phyloP scores from a whole-genome alignment of 1,140 invertebrate genomes.

The Cydia splendana region DNA sequence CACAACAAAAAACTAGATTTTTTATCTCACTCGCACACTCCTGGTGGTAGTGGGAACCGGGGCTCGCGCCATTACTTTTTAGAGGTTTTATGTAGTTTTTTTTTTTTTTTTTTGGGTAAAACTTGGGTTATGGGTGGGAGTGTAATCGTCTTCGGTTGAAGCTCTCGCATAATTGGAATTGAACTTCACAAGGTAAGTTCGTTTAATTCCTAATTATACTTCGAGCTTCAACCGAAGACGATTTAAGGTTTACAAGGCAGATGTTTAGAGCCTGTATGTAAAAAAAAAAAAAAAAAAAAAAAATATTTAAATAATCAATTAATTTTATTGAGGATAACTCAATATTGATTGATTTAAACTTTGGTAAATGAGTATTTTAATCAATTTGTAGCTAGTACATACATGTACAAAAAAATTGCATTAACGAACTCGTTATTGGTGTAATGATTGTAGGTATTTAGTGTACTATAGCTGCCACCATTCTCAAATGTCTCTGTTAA shows the following conservation, averaged over 20 bases:
- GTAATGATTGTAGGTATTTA: no score
- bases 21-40: background rate
- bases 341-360: no score
- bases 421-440: background rate
- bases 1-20: background rate
- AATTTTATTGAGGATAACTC: no score
- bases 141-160: slow-evolving; percentile 25
- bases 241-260: background rate
- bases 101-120: background rate
- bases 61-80: background rate
- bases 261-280: no score
- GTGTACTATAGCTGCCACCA: no score
- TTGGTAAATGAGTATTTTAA: no score
- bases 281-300: no score
- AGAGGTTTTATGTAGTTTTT: background rate
- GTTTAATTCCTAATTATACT: slow-evolving; percentile 37
- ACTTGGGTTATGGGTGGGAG: slow-evolving; percentile 26
- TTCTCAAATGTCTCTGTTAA: no score
- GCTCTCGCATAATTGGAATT: slow-evolving; percentile 35
- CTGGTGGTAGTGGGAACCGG: background rate
- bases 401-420: no score
- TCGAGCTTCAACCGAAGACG: slow-evolving; percentile 35
- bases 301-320: no score
- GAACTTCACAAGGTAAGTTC: slow-evolving; percentile 28
- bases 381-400: no score